These are phyloP conservation scores for Caenorhabditis tropicalis DNA, from an alignment of 1,140 invertebrate genomes.

Conservation along the genomic window DNA sequence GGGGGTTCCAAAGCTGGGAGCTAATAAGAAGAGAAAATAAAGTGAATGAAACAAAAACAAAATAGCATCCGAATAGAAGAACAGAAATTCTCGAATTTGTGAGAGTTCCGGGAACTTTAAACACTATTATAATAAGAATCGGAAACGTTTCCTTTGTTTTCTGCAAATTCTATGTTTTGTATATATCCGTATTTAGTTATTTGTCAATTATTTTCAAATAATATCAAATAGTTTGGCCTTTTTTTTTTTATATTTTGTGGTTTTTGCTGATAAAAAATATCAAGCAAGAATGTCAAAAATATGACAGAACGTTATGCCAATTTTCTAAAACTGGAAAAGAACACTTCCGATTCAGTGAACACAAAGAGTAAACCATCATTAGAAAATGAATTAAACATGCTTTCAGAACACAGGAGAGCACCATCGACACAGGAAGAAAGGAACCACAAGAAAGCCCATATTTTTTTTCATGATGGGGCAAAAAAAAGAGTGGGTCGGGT, in stretches of 20 bases:
- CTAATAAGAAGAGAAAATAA: not conserved
- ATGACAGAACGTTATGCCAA: too few relatives aligned
- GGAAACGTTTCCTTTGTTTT: not conserved
- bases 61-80: not conserved
- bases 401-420: not conserved
- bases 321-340: too few relatives aligned
- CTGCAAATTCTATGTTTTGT: too few relatives aligned
- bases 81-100: not conserved
- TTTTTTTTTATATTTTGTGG: too few relatives aligned
- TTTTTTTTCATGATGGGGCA: not conserved
- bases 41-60: conserved; percentile 6
- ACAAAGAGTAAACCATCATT: not conserved
- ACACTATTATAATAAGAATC: not conserved
- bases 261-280: too few relatives aligned
- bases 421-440: not conserved
- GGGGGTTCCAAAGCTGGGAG: not conserved
- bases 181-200: too few relatives aligned
- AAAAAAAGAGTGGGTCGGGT: not conserved
- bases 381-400: not conserved
- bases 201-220: too few relatives aligned
- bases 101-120: not conserved
- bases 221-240: too few relatives aligned
- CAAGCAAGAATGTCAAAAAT: too few relatives aligned
- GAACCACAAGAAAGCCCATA: not conserved
- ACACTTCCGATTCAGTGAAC: not conserved